A percentile compares a stretch with the other conserved stretches of the same genome.
These are phyloP conservation scores for Nansenia antarctica DNA, from an alignment of 2,113 vertebrate genomes.

Conservation along the genomic window DNA sequence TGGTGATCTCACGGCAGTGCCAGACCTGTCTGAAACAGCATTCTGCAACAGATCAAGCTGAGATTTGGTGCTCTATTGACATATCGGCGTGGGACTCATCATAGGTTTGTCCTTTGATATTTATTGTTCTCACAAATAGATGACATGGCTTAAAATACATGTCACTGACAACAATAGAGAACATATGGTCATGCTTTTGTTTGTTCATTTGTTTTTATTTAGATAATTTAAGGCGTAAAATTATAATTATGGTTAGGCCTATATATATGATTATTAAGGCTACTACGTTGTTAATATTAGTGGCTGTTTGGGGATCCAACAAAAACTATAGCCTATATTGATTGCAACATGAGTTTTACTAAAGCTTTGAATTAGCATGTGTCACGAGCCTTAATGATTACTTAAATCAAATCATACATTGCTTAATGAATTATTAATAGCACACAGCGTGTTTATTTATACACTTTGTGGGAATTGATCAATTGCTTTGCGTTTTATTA, in stretches of 20 bases:
- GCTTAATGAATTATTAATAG: constrained; percentile 70
- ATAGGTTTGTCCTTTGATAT: constrained; percentile 53
- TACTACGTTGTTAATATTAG: too few species aligned
- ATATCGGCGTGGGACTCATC: constrained; percentile 33
- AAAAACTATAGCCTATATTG: too few species aligned
- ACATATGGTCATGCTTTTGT: background rate
- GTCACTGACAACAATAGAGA: background rate
- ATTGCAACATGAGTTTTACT: too few species aligned
- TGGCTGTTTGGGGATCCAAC: too few species aligned
- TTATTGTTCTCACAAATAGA: too few species aligned
- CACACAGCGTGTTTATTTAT: constrained; percentile 48
- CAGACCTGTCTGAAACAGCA: constrained; percentile 20
- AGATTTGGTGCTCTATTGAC: constrained; percentile 21
- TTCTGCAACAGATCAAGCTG: constrained; percentile 28
- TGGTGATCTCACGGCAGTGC: constrained; percentile 16
- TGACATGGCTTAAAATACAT: background rate
- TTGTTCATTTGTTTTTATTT: background rate
- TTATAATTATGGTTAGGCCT: too few species aligned
- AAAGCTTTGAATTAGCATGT: background rate
- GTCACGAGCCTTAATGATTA: background rate
- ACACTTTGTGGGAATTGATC: constrained; percentile 19
- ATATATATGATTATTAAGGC: too few species aligned
- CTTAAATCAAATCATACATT: constrained; percentile 56
- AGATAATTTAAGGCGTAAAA: background rate
- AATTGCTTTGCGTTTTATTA: constrained; percentile 13